Evolutionary conservation across 2,888 invertebrate species (phyloP).

Genomic region (Cosmia trapezina): DNA sequence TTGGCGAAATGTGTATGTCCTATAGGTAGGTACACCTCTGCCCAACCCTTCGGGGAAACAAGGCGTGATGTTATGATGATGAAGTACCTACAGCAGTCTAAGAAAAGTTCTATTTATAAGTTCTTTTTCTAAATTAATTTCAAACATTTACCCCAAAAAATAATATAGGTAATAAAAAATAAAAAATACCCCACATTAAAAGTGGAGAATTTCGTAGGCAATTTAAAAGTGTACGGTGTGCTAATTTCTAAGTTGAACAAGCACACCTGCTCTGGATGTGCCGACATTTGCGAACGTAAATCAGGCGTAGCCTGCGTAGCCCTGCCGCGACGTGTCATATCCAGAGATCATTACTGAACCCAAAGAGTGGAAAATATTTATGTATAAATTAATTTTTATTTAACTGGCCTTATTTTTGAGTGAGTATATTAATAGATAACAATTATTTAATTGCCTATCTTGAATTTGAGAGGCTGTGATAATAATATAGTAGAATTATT

Average conservation of each 20-base stretch:
- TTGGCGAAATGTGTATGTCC: background rate
- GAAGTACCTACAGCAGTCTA: background rate
- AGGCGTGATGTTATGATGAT: background rate
- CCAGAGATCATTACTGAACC: slow-evolving; percentile 73
- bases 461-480: too few species aligned
- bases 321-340: slow-evolving; percentile 67
- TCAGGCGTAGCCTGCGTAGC: slow-evolving; percentile 66
- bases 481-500: too few species aligned
- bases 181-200: slow-evolving; percentile 5
- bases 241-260: slow-evolving; percentile 63
- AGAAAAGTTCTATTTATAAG: background rate
- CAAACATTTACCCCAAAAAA: background rate
- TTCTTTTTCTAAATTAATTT: background rate
- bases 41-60: background rate
- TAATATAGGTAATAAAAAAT: background rate
- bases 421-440: too few species aligned
- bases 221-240: slow-evolving; percentile 63
- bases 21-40: background rate
- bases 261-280: slow-evolving; percentile 69
- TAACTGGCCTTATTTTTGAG: slow-evolving; percentile 12
- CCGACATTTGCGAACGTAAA: slow-evolving; percentile 68
- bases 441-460: too few species aligned
- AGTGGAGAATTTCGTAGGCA: slow-evolving; percentile 31
- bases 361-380: slow-evolving; percentile 51
- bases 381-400: slow-evolving; percentile 57